phyloP scores from a whole-genome alignment of 1,140 invertebrate genomes.

The Tenebrio molitor region DNA sequence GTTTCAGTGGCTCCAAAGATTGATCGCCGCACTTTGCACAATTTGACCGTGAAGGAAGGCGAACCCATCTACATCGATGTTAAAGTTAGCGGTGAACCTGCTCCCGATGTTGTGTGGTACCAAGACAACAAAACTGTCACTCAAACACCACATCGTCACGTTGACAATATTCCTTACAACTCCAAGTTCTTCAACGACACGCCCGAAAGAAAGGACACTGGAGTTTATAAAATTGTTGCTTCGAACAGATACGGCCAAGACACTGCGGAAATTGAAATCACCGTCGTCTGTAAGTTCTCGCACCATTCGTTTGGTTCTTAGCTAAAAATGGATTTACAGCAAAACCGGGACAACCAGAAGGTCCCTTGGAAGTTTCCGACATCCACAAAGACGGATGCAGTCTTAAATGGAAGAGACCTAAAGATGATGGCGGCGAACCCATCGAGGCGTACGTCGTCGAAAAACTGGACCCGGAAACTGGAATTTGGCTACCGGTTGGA shows the following conservation, averaged over 20 bases:
- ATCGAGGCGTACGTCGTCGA: conserved; percentile 96
- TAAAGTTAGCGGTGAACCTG: conserved; percentile 87
- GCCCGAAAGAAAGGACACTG: conserved; percentile 87
- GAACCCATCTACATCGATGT: conserved; percentile 88
- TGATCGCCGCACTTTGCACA: conserved; percentile 83
- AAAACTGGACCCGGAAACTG: conserved; percentile 93
- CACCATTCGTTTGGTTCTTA: neutral
- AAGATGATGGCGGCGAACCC: conserved; percentile 97
- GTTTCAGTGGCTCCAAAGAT: conserved; percentile 91
- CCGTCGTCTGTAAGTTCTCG: conserved; percentile 83
- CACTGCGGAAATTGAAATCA: conserved; percentile 91
- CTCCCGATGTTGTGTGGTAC: conserved; percentile 84
- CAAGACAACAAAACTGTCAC: conserved; percentile 74
- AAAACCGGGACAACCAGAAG: conserved; percentile 93
- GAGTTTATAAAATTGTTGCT: conserved; percentile 88
- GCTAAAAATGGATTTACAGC: conserved; percentile 71
- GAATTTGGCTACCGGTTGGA: conserved; percentile 90
- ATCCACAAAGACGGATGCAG: conserved; percentile 95
- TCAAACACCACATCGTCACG: conserved; percentile 71
- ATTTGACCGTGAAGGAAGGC: conserved; percentile 84
- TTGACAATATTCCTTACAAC: conserved; percentile 90
- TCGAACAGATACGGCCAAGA: conserved; percentile 90
- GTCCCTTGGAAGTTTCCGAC: conserved; percentile 95
- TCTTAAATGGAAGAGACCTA: conserved; percentile 97
- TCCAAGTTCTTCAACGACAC: conserved; percentile 88